Evolutionary conservation across 2,113 vertebrate species (phyloP).

Genomic region (Excalfactoria chinensis): DNA sequence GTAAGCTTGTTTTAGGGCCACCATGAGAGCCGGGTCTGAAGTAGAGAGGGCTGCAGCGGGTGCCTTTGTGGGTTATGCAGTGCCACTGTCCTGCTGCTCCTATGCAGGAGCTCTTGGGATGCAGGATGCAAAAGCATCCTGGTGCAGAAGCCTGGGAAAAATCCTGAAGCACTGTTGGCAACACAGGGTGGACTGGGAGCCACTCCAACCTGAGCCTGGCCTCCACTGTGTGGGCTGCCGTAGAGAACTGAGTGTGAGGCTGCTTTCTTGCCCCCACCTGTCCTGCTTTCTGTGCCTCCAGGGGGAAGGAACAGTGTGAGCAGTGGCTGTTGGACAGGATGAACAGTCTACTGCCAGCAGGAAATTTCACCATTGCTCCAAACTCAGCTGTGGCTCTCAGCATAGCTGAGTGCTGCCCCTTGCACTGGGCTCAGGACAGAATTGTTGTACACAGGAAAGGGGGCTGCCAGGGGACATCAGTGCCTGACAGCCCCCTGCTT

Average conservation of each 20-base stretch:
- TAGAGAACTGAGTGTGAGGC: accelerated
- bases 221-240: background rate
- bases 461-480: background rate
- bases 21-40: accelerated
- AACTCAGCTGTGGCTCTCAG: background rate
- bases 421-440: background rate
- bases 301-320: background rate
- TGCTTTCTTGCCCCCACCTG: background rate
- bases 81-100: accelerated
- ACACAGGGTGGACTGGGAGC: too few species aligned
- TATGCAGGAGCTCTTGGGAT: accelerated
- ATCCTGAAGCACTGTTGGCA: background rate
- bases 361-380: background rate
- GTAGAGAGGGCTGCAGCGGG: accelerated
- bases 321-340: background rate
- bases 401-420: accelerated
- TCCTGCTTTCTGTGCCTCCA: background rate
- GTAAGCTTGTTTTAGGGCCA: background rate
- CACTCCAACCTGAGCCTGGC: background rate
- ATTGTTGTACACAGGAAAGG: accelerated
- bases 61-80: accelerated
- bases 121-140: background rate
- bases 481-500: conserved; percentile 38
- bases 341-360: background rate
- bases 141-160: background rate